These are phyloP conservation scores for Scelioninae gen. 1 DNA, from an alignment of 2,888 invertebrate genomes.

Conservation along the genomic window DNA sequence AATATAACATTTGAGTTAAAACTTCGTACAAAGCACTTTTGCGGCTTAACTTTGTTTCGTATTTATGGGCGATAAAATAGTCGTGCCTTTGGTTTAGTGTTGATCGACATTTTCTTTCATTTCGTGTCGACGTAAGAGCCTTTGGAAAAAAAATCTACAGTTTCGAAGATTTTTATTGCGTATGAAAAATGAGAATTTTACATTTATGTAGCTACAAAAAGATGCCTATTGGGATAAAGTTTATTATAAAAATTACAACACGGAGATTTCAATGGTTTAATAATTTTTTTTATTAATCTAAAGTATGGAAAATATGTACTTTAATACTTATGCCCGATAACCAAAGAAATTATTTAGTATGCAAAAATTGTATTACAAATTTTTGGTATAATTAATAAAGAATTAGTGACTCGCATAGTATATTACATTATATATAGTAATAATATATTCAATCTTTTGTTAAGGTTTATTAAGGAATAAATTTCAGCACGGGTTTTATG, in stretches of 20 bases:
- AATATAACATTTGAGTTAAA: conserved; percentile 3
- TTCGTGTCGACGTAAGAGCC: background rate
- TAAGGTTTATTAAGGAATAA: no score
- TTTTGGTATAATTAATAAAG: no score
- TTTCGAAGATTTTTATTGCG: conserved; percentile 11
- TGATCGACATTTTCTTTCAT: conserved; percentile 28
- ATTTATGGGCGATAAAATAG: conserved; percentile 27
- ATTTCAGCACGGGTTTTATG: no score
- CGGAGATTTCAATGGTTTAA: background rate
- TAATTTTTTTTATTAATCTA: background rate
- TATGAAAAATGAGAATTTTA: conserved; percentile 13
- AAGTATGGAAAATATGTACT: background rate
- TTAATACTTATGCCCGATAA: background rate
- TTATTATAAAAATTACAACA: conserved; percentile 14
- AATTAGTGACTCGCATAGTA: no score
- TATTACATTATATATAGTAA: no score
- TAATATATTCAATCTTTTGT: no score
- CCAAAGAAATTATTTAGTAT: background rate
- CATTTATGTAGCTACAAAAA: background rate
- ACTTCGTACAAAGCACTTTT: conserved; percentile 11
- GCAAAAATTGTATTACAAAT: no score
- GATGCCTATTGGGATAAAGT: background rate
- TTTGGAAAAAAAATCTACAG: background rate
- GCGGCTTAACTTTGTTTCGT: conserved; percentile 26
- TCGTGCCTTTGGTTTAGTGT: conserved; percentile 14